A percentile compares a stretch with the other conserved stretches of the same genome.
Conservation (phyloP, 2,888 invertebrate genomes). For the Sinohyriopsis cumingii region DNA sequence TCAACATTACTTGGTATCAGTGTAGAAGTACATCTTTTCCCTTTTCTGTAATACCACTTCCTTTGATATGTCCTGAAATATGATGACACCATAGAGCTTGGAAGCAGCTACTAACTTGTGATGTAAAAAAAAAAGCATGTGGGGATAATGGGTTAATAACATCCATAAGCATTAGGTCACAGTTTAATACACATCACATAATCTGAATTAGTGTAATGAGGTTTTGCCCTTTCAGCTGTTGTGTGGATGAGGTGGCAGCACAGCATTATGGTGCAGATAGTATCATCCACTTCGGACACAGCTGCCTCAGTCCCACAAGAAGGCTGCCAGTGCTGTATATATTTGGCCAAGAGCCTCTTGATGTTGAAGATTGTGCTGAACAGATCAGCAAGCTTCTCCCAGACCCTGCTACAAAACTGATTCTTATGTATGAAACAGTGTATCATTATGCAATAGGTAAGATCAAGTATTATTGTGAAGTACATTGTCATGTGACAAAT, state of each 20-base stretch:
- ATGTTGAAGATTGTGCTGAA: slow-evolving; percentile 71
- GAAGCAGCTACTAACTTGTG: too few species aligned
- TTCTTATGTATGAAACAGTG: slow-evolving; percentile 72
- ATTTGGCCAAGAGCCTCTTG: slow-evolving; percentile 75
- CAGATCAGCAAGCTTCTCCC: slow-evolving; percentile 51
- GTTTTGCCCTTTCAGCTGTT: slow-evolving; percentile 80
- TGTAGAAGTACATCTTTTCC: too few species aligned
- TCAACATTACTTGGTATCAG: too few species aligned
- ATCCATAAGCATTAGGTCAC: too few species aligned
- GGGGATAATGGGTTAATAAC: too few species aligned
- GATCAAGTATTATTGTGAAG: slow-evolving; percentile 12
- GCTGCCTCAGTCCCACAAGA: slow-evolving; percentile 84
- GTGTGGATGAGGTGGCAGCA: slow-evolving; percentile 91
- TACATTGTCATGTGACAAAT: neutral
- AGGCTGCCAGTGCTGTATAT: slow-evolving; percentile 80
- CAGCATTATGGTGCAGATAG: slow-evolving; percentile 89
- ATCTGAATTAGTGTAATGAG: too few species aligned
- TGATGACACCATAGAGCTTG: too few species aligned
- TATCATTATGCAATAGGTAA: slow-evolving; percentile 67
- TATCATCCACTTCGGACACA: slow-evolving; percentile 91
- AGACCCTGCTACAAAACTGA: slow-evolving; percentile 47
- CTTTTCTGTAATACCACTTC: too few species aligned
- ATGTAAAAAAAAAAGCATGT: too few species aligned
- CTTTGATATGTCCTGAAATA: too few species aligned
- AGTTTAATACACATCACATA: too few species aligned